Percentiles rank a stretch among this genome's conserved stretches.
These are phyloP conservation scores for Eupithecia inturbata DNA, from an alignment of 2,888 invertebrate species.

Conservation along the genomic window DNA sequence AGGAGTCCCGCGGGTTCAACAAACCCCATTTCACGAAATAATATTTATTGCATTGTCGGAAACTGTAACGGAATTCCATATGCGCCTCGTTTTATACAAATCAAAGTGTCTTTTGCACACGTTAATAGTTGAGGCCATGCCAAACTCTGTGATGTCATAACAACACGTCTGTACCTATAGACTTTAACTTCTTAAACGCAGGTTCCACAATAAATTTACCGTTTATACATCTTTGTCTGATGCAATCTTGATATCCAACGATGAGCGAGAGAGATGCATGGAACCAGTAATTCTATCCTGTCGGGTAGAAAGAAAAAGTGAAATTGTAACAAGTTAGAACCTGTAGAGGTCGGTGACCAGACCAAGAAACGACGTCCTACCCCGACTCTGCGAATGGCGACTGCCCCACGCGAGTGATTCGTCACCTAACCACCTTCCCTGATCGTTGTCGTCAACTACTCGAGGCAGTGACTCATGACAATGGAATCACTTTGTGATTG, in stretches of 20 bases:
- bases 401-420: conserved; percentile 71
- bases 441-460: conserved; percentile 51
- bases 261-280: conserved; percentile 39
- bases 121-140: conserved; percentile 61
- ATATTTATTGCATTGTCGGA: conserved; percentile 65
- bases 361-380: conserved; percentile 61
- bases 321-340: conserved; percentile 81
- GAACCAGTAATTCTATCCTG: conserved; percentile 41
- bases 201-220: background rate
- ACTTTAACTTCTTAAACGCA: background rate
- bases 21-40: conserved; percentile 78
- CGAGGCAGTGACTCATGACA: conserved; percentile 54
- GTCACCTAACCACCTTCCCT: conserved; percentile 66
- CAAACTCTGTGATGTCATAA: conserved; percentile 50
- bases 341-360: conserved; percentile 82
- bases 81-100: conserved; percentile 53
- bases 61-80: conserved; percentile 62
- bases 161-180: background rate
- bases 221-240: background rate
- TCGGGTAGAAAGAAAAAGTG: conserved; percentile 72
- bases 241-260: conserved; percentile 18
- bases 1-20: conserved; percentile 80
- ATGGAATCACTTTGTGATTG: conserved; percentile 43
- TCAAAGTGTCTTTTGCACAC: conserved; percentile 54
- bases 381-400: conserved; percentile 61